Evolutionary conservation across 2,113 vertebrate species (phyloP).

Genomic region (Phyllostomus discolor): DNA sequence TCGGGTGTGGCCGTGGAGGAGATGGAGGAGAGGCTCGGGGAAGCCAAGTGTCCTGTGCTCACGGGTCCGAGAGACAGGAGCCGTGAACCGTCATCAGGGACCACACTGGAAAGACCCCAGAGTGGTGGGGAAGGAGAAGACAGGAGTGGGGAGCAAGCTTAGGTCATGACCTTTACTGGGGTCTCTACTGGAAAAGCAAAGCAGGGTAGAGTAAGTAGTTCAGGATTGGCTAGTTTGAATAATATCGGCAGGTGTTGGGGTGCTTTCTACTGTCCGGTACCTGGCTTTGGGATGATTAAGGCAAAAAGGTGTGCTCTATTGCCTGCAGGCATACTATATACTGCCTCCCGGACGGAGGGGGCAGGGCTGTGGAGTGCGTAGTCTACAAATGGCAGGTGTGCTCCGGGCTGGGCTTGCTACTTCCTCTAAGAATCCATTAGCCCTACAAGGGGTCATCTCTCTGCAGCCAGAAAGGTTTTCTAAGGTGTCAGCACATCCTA

Average conservation of each 20-base stretch:
- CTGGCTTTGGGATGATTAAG: neutral
- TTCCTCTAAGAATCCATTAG: neutral
- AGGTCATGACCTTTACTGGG: neutral
- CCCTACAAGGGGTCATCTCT: neutral
- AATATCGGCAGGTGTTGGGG: neutral
- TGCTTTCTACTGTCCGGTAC: neutral
- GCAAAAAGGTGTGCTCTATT: neutral
- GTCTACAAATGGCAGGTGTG: neutral
- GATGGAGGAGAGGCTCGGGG: neutral
- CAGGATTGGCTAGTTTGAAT: neutral
- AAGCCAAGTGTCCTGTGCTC: neutral
- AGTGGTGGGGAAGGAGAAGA: neutral
- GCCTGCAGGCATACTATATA: no score
- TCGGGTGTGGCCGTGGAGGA: neutral
- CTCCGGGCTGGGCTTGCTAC: neutral
- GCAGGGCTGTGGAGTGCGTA: neutral
- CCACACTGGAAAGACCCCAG: neutral
- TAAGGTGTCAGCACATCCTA: neutral
- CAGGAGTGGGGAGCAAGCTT: neutral
- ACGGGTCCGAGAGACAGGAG: neutral
- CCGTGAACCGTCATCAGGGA: no score
- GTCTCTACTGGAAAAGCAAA: neutral
- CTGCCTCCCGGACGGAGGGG: neutral
- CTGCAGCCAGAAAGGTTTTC: neutral
- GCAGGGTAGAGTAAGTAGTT: neutral